Evolutionary conservation across 2,888 invertebrate genomes (phyloP).

Genomic region (Lathronympha strigana): DNA sequence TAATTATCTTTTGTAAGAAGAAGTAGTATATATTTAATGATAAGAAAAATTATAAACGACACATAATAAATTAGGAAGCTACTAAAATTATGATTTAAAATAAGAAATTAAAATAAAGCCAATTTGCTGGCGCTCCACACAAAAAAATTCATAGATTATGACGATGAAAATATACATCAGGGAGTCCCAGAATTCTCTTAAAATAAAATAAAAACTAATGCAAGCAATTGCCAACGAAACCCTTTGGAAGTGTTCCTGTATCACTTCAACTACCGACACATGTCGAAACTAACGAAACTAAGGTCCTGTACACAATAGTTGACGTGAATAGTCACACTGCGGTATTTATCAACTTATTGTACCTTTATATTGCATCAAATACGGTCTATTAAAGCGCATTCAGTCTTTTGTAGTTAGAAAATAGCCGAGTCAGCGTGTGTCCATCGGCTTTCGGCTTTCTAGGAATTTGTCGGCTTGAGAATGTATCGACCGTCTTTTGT

Average conservation of each 20-base stretch:
- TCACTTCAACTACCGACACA: slow-evolving; percentile 5
- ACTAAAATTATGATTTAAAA: no score
- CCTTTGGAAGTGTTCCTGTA: slow-evolving; percentile 12
- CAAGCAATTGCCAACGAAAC: no score
- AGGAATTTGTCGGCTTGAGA: slow-evolving; percentile 56
- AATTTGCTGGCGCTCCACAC: no score
- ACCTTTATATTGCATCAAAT: slow-evolving; percentile 67
- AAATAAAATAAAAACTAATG: no score
- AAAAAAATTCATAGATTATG: no score
- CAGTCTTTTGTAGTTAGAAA: slow-evolving; percentile 59
- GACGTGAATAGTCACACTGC: slow-evolving; percentile 48
- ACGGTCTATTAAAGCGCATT: slow-evolving; percentile 67
- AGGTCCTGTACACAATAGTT: slow-evolving; percentile 47
- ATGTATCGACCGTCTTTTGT: slow-evolving; percentile 43
- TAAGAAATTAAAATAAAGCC: no score
- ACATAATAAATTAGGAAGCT: no score
- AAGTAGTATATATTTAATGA: no score
- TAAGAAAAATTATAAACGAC: no score
- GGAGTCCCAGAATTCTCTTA: no score
- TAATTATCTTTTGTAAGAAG: no score
- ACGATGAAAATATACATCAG: no score
- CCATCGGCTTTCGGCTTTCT: slow-evolving; percentile 58
- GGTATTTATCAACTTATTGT: slow-evolving; percentile 74
- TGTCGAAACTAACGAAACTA: slow-evolving; percentile 40
- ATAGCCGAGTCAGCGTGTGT: slow-evolving; percentile 69